Evolutionary conservation across 2,113 vertebrate species (phyloP).

Genomic region (Ophthalmolycus amberensis): DNA sequence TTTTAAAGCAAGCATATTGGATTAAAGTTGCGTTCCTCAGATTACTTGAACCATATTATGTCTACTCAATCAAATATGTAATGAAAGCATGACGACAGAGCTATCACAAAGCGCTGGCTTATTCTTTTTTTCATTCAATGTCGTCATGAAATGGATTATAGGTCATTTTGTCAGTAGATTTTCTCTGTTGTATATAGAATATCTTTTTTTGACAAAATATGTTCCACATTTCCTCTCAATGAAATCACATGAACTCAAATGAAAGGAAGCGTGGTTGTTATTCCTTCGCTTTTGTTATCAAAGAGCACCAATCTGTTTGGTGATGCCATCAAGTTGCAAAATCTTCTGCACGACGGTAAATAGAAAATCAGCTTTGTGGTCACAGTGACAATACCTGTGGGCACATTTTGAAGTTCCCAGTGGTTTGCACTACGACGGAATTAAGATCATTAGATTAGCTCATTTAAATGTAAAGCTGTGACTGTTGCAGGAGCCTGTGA

Average conservation of each 20-base stretch:
- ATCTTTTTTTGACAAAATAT: background rate
- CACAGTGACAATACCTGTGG: conserved; percentile 43
- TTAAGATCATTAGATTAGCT: conserved; percentile 54
- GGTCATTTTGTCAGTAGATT: background rate
- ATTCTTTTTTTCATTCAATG: background rate
- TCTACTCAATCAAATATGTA: background rate
- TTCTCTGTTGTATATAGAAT: background rate
- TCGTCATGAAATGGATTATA: background rate
- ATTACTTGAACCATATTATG: background rate
- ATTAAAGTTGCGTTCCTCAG: background rate
- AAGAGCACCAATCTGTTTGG: background rate
- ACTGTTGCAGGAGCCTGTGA: conserved; percentile 10
- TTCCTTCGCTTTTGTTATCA: conserved; percentile 15
- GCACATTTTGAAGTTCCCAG: conserved; percentile 36
- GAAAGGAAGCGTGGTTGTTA: background rate
- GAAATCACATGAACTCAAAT: background rate
- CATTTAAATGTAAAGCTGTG: conserved; percentile 56
- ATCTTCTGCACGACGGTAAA: conserved; percentile 18
- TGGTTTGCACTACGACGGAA: conserved; percentile 42
- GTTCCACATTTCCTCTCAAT: background rate
- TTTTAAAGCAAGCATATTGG: background rate
- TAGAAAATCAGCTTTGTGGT: conserved; percentile 53
- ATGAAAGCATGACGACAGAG: background rate
- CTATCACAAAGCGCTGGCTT: background rate
- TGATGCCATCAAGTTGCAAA: conserved; percentile 44